Base-by-base conservation (phyloP, 1,140 invertebrate genomes). In the Drosophila truncata region DNA sequence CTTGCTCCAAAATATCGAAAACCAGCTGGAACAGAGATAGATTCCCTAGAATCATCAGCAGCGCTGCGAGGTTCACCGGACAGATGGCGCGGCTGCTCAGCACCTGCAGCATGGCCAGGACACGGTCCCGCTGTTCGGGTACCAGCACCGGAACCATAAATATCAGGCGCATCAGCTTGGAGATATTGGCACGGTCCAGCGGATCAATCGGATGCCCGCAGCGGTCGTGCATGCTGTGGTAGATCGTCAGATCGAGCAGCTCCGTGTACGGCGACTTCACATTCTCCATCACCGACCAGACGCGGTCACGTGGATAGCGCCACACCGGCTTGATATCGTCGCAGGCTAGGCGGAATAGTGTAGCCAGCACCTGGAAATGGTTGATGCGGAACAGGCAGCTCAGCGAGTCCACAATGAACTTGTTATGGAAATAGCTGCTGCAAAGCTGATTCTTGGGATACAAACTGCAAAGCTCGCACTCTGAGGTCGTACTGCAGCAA, bases 181-280 rank as follows among this genome's bases (percentile, higher is more conserved):
- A 37, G 13, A 39, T 50, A 23, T 91, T 90, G 16, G 23, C 47
- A 1, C 0, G 3, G 16, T 85, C 35, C 9, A 90, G 20, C 1
- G 82, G 86, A 44, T 90, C 39, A 18, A 82, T 90, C 0, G 67
- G 66, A n/a, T 55, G n/a, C 0, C 85, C 85, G 16, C 74, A 82
- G 3, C 85, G 85, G 25, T 90, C 86, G n/a, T 73, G 82, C 67
- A 90, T 63, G 50, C 85, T 86, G 50, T 90, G 67, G 23, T 90
- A 91, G 47, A 90, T 85, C 60, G 55, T 77, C 23, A 90, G 42
- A 52, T 90, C 85, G 23, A 79, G 63, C 3, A 77, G 44, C 42
- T 90, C 85, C 20, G 81, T 57, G 14, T 91, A 90, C 13, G 85
- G 86, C 1, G 82, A 79, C 65, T 55, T 75, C 1, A 90, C 67